phyloP scores from a whole-genome alignment of 2,113 vertebrate species.

The Xiphorhynchus elegans region DNA sequence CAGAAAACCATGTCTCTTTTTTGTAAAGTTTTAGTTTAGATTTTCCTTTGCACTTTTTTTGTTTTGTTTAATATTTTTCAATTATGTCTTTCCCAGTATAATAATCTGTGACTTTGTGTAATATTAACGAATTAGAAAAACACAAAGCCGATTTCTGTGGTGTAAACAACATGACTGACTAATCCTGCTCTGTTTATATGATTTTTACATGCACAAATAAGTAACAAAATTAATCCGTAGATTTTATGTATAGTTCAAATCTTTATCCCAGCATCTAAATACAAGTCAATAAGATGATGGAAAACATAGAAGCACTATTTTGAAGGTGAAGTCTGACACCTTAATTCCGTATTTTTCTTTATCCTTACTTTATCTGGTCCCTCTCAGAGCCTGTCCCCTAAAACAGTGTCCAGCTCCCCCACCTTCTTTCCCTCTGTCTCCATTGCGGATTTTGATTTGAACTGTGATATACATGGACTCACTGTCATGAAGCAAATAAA shows the following conservation, averaged over 20 bases:
- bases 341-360: not conserved
- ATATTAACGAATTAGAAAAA: not conserved
- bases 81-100: not conserved
- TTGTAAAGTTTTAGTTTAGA: not conserved
- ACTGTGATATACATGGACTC: not conserved
- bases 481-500: constrained; percentile 33
- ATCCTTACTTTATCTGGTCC: not conserved
- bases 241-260: not conserved
- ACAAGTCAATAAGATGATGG: not conserved
- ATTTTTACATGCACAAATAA: not conserved
- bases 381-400: not conserved
- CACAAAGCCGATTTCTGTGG: not conserved
- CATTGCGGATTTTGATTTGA: constrained; percentile 33
- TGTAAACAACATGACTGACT: not conserved
- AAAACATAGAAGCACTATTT: not conserved
- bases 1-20: not conserved
- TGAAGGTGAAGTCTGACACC: not conserved
- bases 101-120: not conserved
- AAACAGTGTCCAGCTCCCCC: not conserved
- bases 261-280: not conserved
- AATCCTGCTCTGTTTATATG: not conserved
- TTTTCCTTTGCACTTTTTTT: not conserved
- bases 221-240: not conserved
- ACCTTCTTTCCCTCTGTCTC: not conserved
- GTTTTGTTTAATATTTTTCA: not conserved